Conservation (phyloP, 2,797 vertebrate genomes). For the Chelmon rostratus region DNA sequence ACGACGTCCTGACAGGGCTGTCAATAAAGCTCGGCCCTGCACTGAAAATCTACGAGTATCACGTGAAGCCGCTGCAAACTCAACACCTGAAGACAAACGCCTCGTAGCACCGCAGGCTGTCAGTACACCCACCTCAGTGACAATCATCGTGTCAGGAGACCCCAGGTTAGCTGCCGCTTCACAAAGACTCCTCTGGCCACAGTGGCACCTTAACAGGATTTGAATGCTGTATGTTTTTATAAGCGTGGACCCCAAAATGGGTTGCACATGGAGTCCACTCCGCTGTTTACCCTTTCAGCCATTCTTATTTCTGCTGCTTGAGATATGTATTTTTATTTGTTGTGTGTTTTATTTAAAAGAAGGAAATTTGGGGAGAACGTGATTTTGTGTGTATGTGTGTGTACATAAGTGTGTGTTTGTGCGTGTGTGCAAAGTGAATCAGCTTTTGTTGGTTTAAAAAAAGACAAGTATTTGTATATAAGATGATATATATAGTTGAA, state of each 20-base stretch:
- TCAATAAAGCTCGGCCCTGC: slow-evolving; percentile 98
- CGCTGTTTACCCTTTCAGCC: slow-evolving; percentile 77
- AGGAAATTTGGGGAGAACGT: slow-evolving; percentile 31
- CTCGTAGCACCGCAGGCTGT: slow-evolving; percentile 83
- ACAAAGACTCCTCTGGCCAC: slow-evolving; percentile 70
- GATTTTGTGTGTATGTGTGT: slow-evolving; percentile 39
- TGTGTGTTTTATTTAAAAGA: slow-evolving; percentile 73
- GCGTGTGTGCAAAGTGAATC: slow-evolving; percentile 59
- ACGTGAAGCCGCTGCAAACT: slow-evolving; percentile 97
- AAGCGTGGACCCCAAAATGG: slow-evolving; percentile 58
- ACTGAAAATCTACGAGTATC: slow-evolving; percentile 99
- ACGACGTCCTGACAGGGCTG: slow-evolving; percentile 98
- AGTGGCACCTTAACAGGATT: slow-evolving; percentile 76
- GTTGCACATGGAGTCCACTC: slow-evolving; percentile 65
- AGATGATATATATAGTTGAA: slow-evolving; percentile 75
- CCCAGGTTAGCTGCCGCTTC: slow-evolving; percentile 75
- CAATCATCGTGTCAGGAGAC: slow-evolving; percentile 78
- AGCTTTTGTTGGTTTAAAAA: slow-evolving; percentile 62
- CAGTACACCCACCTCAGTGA: slow-evolving; percentile 64
- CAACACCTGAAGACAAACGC: slow-evolving; percentile 95
- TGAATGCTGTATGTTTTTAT: slow-evolving; percentile 77
- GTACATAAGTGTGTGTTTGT: slow-evolving; percentile 6
- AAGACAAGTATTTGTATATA: slow-evolving; percentile 75
- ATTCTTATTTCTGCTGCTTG: slow-evolving; percentile 78
- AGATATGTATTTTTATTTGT: slow-evolving; percentile 65